Base-by-base conservation (phyloP, 2,888 invertebrate genomes). In the Eristalis pertinax region DNA sequence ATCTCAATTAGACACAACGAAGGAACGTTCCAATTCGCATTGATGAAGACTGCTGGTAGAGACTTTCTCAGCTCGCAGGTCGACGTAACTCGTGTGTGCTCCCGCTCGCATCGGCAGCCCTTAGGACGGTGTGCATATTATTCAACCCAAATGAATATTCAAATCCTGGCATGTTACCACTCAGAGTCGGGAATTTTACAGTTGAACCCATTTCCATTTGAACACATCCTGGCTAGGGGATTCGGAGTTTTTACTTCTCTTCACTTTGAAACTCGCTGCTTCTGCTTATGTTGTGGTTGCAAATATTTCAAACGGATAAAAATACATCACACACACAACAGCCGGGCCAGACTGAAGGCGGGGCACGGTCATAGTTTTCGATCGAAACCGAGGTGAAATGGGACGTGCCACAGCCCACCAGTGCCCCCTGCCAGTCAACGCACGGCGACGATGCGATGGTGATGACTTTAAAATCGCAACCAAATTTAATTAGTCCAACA, bases 111-210 rank as follows among this genome's bases (percentile, higher is more conserved):
- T 41, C 22, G 22, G 72, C 35, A 77, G 43, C 43, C 73, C 73
- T 26, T 32, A 68, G 60, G 64, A 81, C 62, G 82, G 70, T 75
- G 78, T 82, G 24, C 73, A 77, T 82, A 65, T 77, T 76, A 85
- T 73, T 70, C 70, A 86, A 78, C 69, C 41, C 41, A 82, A 82
- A 78, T 86, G 86, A 86, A 86, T 86, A 86, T 86, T 86, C 86
- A 86, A 86, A 82, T 62, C 65, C 63, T 32, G 41, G 63, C 68
- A 83, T 73, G 63, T 84, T 84, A 79, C 74, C 62, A 43, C 41
- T 63, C 56, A 62, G 72, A 50, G 63, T 58, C 15, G 64, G 68
- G 43, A 67, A 63, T 72, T 76, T 43, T 63, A 74, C 69, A 76
- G 69, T 65, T 85, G 63, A 81, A 72, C 67, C 58, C 80, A 84